Evolutionary conservation across 2,113 vertebrate genomes (phyloP).

Genomic region (Hippocampus zosterae): DNA sequence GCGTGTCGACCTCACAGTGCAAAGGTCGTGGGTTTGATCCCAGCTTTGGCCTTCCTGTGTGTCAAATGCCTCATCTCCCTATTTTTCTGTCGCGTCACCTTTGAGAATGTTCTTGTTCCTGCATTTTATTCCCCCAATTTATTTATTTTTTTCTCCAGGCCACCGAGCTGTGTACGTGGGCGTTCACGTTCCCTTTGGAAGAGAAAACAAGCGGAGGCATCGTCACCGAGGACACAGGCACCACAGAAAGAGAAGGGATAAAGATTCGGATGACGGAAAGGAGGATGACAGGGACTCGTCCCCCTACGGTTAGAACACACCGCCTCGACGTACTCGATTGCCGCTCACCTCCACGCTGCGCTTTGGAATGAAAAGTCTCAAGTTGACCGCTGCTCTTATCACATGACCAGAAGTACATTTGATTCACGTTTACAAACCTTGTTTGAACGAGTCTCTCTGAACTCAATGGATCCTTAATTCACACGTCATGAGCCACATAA

Average conservation of each 20-base stretch:
- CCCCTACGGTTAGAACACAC: constrained; percentile 75
- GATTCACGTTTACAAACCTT: not conserved
- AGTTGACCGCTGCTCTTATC: not conserved
- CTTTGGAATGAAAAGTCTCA: not conserved
- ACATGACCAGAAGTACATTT: not conserved
- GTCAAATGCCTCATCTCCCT: not conserved
- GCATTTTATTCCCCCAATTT: not conserved
- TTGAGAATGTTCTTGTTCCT: not conserved
- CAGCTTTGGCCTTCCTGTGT: no score
- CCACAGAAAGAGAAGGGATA: constrained; percentile 82
- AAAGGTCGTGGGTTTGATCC: no score
- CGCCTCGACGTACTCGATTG: not conserved
- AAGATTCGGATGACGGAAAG: constrained; percentile 75
- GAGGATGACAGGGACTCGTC: constrained; percentile 88
- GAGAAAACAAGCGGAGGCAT: constrained; percentile 81
- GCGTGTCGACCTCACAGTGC: no score
- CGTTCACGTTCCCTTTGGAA: constrained; percentile 87
- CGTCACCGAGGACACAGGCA: constrained; percentile 87
- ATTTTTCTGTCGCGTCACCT: not conserved
- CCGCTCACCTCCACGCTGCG: not conserved
- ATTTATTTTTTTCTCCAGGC: constrained; percentile 68
- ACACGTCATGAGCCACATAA: not conserved
- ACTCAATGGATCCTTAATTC: not conserved
- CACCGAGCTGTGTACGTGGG: constrained; percentile 93
- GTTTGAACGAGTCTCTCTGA: not conserved